Evolutionary conservation across 2,888 invertebrate species (phyloP), one percentile per base, ranked within the genome.

Genomic region (Myathropa florea): DNA sequence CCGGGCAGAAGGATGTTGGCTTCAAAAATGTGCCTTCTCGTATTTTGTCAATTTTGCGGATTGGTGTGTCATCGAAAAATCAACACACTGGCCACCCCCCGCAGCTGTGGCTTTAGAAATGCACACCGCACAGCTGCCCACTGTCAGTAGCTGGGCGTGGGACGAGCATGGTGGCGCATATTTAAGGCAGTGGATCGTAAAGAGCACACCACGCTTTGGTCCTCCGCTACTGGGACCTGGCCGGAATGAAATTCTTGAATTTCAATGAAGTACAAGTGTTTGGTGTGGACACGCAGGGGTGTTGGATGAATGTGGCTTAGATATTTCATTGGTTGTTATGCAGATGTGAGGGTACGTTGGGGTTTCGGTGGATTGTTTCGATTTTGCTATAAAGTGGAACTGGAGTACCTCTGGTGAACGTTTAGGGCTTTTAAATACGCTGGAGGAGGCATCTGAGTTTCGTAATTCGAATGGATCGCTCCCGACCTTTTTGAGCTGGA

Each of bases 31-130:
- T 55, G 18, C 46, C 46, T 46, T n/a, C 77, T 61, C 60, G 83
- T 68, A 68, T 83, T 73, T 83, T 80, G 75, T 68, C 83, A 75
- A 80, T 83, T 80, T 75, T 75, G 80, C 64, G 70, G 55, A 80
- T 61, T 70, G 83, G 59, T 65, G 28, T 70, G 63, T 63, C 68
- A 73, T 79, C 80, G 75, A 57, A 80, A 77, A 78, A 83, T 64
- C 63, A 61, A 28, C 67, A 83, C 60, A 57, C n/a, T 46, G 53
- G 61, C 46, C 55, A 33, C 57, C 57, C n/a, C 24, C 57, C 24
- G 12, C 24, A 18, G 46, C 46, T 46, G 46, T 18, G 46, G 46
- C 18, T 46, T 46, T 46, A 46, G 46, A 46, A 46, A 18, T 46
- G 46, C 46, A 46, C 46, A 46, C 46, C 46, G 18, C 46, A 46